Conservation (phyloP, 1,140 invertebrate species). For the Tetragnatha versicolor region DNA sequence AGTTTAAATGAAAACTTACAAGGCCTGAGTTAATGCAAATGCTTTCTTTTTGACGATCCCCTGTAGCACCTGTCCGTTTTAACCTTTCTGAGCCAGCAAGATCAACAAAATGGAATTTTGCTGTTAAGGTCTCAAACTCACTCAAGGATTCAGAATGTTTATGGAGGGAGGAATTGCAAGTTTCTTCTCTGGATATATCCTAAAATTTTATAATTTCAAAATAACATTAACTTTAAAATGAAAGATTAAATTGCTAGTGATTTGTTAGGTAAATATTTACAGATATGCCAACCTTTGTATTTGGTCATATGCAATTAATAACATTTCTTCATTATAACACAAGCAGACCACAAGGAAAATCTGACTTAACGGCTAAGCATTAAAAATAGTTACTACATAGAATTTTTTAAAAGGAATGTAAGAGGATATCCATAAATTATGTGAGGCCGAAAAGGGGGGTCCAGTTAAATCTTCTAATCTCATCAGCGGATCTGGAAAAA, state of each 20-base stretch:
- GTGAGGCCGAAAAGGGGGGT: too few species aligned
- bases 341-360: too few species aligned
- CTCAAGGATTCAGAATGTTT: conserved; percentile 30
- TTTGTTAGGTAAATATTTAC: background rate
- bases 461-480: too few species aligned
- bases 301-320: too few species aligned
- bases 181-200: conserved; percentile 3
- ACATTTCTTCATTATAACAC: too few species aligned
- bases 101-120: conserved; percentile 84
- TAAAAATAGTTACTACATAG: too few species aligned
- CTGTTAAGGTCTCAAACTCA: conserved; percentile 57
- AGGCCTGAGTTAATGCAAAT: conserved; percentile 90
- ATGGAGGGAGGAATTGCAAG: conserved; percentile 44
- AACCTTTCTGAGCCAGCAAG: conserved; percentile 88
- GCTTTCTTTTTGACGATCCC: conserved; percentile 80
- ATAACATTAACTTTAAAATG: too few species aligned
- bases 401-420: too few species aligned
- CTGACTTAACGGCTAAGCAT: too few species aligned
- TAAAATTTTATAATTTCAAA: background rate
- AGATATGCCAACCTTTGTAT: background rate
- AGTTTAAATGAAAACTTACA: conserved; percentile 27
- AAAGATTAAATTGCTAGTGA: background rate
- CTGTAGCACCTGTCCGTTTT: conserved; percentile 79
- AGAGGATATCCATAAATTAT: too few species aligned
- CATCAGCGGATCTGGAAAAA: too few species aligned